These are phyloP conservation scores for Apamea crenata DNA, from an alignment of 2,888 invertebrate genomes.

Conservation along the genomic window DNA sequence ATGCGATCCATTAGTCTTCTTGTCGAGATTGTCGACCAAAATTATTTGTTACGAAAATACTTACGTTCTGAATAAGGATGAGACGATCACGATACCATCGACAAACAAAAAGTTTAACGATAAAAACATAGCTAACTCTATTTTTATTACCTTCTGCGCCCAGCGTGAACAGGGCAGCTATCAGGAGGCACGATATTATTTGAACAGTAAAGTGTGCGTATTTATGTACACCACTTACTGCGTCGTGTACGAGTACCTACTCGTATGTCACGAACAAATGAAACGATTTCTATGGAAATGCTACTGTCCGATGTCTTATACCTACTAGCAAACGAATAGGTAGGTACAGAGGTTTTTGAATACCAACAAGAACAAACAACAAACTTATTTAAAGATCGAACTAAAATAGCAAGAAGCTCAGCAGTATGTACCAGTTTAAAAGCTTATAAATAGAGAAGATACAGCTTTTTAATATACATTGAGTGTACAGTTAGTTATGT, in stretches of 20 bases:
- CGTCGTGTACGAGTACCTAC: too few relatives aligned
- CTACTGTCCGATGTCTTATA: not conserved
- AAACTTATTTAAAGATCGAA: conserved; percentile 21
- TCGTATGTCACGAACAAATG: conserved; percentile 15
- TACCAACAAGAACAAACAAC: conserved; percentile 9
- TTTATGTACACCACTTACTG: conserved; percentile 23
- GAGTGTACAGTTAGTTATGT: conserved; percentile 38
- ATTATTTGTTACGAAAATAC: conserved; percentile 78
- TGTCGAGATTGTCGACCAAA: conserved; percentile 75
- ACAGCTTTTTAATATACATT: conserved; percentile 38
- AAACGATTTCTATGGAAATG: conserved; percentile 39
- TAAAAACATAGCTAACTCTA: conserved; percentile 8
- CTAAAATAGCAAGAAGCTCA: conserved; percentile 21
- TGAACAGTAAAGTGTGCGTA: conserved; percentile 27
- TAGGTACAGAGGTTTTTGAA: not conserved
- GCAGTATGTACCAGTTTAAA: conserved; percentile 20
- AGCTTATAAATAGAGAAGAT: conserved; percentile 41
- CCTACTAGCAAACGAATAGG: conserved; percentile 7
- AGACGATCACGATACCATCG: conserved; percentile 22
- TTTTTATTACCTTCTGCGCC: not conserved
- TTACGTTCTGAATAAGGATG: conserved; percentile 44
- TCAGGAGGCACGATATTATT: not conserved
- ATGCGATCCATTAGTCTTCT: conserved; percentile 78
- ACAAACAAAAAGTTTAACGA: conserved; percentile 21
- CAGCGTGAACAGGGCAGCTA: not conserved